phyloP scores from a whole-genome alignment of 2,888 invertebrate species.

The Volucella inanis region DNA sequence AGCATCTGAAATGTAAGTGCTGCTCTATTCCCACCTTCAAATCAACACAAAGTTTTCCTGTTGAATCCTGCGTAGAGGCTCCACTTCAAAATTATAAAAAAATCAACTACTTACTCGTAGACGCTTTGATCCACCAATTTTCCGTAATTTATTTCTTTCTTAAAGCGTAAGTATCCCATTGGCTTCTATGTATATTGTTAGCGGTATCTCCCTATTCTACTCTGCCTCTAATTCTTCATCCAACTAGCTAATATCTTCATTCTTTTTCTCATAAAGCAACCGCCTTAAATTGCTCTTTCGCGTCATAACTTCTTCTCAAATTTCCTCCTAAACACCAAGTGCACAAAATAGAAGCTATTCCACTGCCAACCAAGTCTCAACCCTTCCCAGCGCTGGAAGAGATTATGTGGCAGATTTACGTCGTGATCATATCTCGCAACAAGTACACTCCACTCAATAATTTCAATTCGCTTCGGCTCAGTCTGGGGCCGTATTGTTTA shows the following conservation, averaged over 20 bases:
- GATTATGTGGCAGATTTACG: constrained; percentile 59
- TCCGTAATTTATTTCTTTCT: too few relatives aligned
- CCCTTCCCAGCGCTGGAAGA: constrained; percentile 1
- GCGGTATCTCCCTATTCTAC: too few relatives aligned
- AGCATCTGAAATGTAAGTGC: background rate
- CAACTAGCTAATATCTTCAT: constrained; percentile 43
- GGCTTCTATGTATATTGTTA: too few relatives aligned
- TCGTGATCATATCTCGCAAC: constrained; percentile 70
- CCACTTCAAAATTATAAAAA: too few relatives aligned
- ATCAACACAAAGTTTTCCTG: too few relatives aligned
- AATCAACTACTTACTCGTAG: too few relatives aligned
- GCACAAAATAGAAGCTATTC: background rate
- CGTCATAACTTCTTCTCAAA: constrained; percentile 21
- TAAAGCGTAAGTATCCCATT: too few relatives aligned
- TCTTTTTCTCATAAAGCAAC: background rate
- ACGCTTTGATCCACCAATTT: too few relatives aligned
- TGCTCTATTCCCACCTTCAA: too few relatives aligned
- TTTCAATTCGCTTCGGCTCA: constrained; percentile 60
- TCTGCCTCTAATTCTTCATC: too few relatives aligned
- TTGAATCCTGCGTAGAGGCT: too few relatives aligned
- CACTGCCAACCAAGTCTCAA: background rate
- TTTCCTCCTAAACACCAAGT: background rate
- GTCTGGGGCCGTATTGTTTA: constrained; percentile 62
- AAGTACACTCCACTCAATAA: constrained; percentile 63
- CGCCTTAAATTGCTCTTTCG: constrained; percentile 3